phyloP scores from a whole-genome alignment of 2,888 invertebrate genomes.

The Bruchidius siliquastri region DNA sequence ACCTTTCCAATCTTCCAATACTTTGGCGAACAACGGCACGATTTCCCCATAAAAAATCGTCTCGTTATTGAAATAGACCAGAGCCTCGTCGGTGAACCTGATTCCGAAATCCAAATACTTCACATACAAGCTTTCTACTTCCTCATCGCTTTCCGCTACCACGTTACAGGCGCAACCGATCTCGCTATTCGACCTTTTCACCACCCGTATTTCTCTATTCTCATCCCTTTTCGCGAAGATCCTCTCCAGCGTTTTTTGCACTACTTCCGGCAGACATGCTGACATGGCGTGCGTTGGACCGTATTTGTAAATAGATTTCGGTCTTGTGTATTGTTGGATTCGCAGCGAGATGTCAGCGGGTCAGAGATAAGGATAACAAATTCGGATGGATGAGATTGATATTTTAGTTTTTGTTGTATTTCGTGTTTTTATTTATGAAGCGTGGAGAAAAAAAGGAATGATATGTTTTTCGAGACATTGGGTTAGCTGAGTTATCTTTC shows the following conservation, averaged over 20 bases:
- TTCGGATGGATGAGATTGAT: no score
- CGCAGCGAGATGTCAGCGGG: neutral
- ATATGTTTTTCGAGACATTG: no score
- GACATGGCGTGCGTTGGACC: neutral
- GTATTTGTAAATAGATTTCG: neutral
- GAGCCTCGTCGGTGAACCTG: constrained; percentile 6
- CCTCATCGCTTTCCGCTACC: constrained; percentile 1
- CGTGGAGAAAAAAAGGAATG: no score
- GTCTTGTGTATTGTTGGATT: neutral
- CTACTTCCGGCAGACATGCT: constrained; percentile 13
- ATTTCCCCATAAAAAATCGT: constrained; percentile 15
- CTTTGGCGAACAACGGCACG: constrained; percentile 7
- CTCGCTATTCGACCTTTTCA: constrained; percentile 3
- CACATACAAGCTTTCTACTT: constrained; percentile 3
- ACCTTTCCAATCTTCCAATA: neutral
- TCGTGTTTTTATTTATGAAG: no score
- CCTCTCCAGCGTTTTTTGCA: constrained; percentile 9
- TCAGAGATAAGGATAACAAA: no score
- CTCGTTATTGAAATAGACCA: constrained; percentile 17
- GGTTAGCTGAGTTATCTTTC: no score
- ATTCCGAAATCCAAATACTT: constrained; percentile 4
- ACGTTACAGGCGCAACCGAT: constrained; percentile 8
- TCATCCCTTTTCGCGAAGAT: constrained; percentile 3
- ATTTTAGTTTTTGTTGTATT: no score
- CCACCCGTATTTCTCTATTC: constrained; percentile 1